Conservation (phyloP, 2,113 vertebrate species). For the Nycticryphes semicollaris region DNA sequence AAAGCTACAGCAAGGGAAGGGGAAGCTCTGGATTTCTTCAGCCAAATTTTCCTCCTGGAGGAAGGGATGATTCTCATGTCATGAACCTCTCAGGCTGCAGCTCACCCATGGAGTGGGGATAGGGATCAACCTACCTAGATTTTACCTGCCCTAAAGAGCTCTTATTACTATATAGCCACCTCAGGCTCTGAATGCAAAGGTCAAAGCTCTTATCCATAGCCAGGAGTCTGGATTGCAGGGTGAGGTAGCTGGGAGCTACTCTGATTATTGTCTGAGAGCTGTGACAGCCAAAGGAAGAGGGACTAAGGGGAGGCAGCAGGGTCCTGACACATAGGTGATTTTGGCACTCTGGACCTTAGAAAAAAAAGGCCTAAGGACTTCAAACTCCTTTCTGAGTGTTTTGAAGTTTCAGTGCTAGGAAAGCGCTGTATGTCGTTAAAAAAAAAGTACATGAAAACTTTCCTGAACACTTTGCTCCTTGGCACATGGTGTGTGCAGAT, state of each 20-base stretch:
- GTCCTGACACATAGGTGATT: rapidly evolving
- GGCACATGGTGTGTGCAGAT: neutral
- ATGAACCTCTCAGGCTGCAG: neutral
- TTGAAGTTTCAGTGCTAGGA: neutral
- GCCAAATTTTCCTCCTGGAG: neutral
- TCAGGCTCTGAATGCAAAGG: neutral
- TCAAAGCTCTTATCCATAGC: neutral
- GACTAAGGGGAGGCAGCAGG: neutral
- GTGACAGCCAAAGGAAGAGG: neutral
- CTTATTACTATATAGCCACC: neutral
- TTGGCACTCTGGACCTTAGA: neutral
- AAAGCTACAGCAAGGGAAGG: neutral
- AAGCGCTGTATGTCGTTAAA: rapidly evolving
- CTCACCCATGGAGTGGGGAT: neutral
- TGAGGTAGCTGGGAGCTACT: neutral
- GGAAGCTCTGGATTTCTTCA: neutral
- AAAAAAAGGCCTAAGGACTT: neutral
- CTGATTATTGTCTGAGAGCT: neutral
- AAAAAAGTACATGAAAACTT: neutral
- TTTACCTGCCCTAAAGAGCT: neutral
- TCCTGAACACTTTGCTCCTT: neutral
- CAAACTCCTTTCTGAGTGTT: neutral
- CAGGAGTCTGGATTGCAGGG: neutral
- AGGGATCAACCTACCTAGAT: neutral
- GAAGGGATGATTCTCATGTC: neutral